A percentile compares a stretch with the other conserved stretches of the same genome.
Evolutionary conservation across 2,888 invertebrate species (phyloP).

Genomic region (Sinodicranocentrus sp.): DNA sequence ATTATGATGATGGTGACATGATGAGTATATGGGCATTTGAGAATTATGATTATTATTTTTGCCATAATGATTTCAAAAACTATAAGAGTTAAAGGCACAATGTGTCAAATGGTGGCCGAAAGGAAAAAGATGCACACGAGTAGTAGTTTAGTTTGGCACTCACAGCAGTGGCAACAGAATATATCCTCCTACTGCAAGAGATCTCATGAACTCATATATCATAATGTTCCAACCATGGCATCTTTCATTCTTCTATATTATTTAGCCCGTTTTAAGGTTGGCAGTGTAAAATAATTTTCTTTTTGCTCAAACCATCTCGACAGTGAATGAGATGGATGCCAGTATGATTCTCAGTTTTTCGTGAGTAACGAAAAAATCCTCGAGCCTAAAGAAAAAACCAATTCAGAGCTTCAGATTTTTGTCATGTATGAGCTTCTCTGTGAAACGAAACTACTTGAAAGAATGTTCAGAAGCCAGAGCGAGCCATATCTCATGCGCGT

Average conservation of each 20-base stretch:
- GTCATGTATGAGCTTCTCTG: slow-evolving; percentile 32
- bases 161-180: neutral
- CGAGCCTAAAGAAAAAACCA: slow-evolving; percentile 53
- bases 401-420: slow-evolving; percentile 50
- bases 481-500: slow-evolving; percentile 36
- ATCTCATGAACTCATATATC: slow-evolving; percentile 69
- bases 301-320: slow-evolving; percentile 3
- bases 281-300: slow-evolving; percentile 48
- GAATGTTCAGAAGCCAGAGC: slow-evolving; percentile 48
- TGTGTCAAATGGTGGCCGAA: slow-evolving; percentile 46
- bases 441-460: slow-evolving; percentile 14
- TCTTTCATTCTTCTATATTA: slow-evolving; percentile 49
- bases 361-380: slow-evolving; percentile 70
- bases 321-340: slow-evolving; percentile 25
- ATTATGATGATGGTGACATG: slow-evolving; percentile 69
- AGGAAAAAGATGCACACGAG: slow-evolving; percentile 21
- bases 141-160: neutral
- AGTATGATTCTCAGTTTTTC: slow-evolving; percentile 60
- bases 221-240: slow-evolving; percentile 49
- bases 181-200: slow-evolving; percentile 9
- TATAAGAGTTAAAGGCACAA: slow-evolving; percentile 49
- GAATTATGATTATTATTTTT: slow-evolving; percentile 70
- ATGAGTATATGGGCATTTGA: slow-evolving; percentile 63
- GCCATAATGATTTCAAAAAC: slow-evolving; percentile 65
- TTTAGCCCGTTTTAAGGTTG: slow-evolving; percentile 49